Percentiles rank a stretch among this genome's conserved stretches.
Evolutionary conservation across 2,113 vertebrate species (phyloP).

Genomic region (Psittacula cyanocephala): DNA sequence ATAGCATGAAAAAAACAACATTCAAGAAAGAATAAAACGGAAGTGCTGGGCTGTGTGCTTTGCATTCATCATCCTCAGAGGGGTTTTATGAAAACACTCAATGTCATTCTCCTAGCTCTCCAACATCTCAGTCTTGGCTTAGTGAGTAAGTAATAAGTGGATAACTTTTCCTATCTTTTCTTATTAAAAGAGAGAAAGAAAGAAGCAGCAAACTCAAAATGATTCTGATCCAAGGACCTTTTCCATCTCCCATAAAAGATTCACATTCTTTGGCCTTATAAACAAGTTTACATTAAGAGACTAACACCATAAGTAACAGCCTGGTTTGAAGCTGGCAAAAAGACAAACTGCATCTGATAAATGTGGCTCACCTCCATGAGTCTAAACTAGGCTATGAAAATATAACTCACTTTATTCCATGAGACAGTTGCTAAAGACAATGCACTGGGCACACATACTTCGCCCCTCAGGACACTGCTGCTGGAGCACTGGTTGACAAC

Average conservation of each 20-base stretch:
- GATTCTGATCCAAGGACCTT: neutral
- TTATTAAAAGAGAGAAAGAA: neutral
- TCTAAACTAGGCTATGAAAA: neutral
- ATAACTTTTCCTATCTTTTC: neutral
- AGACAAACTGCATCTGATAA: neutral
- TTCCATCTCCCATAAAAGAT: neutral
- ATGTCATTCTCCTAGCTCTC: neutral
- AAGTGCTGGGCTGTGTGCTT: neutral
- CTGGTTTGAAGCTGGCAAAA: neutral
- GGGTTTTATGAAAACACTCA: neutral
- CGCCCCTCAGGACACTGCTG: neutral
- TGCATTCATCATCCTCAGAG: neutral
- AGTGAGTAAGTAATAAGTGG: rapidly evolving
- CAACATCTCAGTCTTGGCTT: neutral
- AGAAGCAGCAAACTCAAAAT: neutral
- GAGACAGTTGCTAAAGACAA: neutral
- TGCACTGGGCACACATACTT: rapidly evolving
- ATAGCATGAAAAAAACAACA: neutral
- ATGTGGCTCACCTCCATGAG: neutral
- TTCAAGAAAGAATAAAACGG: neutral
- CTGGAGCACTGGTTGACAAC: rapidly evolving
- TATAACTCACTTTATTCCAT: neutral
- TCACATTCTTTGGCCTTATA: neutral
- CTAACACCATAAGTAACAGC: neutral
- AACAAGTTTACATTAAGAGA: neutral